phyloP scores from a whole-genome alignment of 1,140 invertebrate genomes.

The Drosophila pallidifrons region DNA sequence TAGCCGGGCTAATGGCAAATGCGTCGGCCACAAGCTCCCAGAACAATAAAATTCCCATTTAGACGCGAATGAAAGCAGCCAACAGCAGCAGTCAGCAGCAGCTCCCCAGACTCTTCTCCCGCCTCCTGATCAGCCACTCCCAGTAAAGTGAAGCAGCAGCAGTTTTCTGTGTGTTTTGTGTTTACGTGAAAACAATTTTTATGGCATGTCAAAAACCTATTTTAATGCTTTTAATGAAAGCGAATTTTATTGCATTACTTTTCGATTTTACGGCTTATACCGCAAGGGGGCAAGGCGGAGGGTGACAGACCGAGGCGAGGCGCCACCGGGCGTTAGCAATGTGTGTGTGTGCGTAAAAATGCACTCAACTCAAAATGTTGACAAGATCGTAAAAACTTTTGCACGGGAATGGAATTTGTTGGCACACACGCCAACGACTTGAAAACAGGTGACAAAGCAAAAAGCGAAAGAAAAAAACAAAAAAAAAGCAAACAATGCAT shows the following conservation, averaged over 20 bases:
- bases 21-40: conserved; percentile 72
- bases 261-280: conserved; percentile 74
- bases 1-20: conserved; percentile 68
- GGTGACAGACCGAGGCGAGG: neutral
- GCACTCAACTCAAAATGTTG: conserved; percentile 81
- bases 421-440: conserved; percentile 2
- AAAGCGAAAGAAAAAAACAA: conserved; percentile 18
- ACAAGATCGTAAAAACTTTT: conserved; percentile 77
- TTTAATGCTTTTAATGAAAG: conserved; percentile 84
- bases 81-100: conserved; percentile 18
- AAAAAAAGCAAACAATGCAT: neutral
- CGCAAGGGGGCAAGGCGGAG: neutral
- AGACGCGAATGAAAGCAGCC: conserved; percentile 60
- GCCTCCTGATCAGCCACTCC: neutral
- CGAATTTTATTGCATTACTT: conserved; percentile 83
- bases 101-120: conserved; percentile 21
- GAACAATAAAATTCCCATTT: conserved; percentile 83
- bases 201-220: conserved; percentile 83
- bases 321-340: neutral
- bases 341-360: conserved; percentile 64
- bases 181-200: conserved; percentile 83
- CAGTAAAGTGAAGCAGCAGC: conserved; percentile 65
- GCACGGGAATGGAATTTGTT: conserved; percentile 18
- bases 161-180: conserved; percentile 63
- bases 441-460: conserved; percentile 78